phyloP scores from a whole-genome alignment of 2,888 invertebrate genomes.

The Onchidella celtica region DNA sequence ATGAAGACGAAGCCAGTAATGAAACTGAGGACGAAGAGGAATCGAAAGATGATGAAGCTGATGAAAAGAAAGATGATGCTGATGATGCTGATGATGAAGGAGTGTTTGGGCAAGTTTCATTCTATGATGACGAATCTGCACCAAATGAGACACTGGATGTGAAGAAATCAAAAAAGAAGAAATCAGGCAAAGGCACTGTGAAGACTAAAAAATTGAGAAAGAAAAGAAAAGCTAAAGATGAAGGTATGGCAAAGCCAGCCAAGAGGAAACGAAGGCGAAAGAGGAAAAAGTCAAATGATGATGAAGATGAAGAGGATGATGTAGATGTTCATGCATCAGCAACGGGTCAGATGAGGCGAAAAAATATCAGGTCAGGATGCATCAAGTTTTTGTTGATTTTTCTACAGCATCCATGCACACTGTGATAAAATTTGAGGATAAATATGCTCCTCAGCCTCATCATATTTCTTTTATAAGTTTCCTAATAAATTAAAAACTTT shows the following conservation, averaged over 20 bases:
- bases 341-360: constrained; percentile 60
- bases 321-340: constrained; percentile 50
- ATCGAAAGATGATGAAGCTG: constrained; percentile 49
- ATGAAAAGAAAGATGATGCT: constrained; percentile 23
- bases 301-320: constrained; percentile 61
- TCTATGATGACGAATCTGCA: constrained; percentile 46
- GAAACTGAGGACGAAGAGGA: constrained; percentile 56
- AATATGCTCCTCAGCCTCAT: too few relatives aligned
- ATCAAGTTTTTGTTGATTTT: too few relatives aligned
- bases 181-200: constrained; percentile 40
- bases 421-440: too few relatives aligned
- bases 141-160: constrained; percentile 29
- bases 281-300: constrained; percentile 48
- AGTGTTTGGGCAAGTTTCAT: constrained; percentile 49
- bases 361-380: constrained; percentile 69
- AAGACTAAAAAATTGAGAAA: constrained; percentile 52
- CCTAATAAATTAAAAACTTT: too few relatives aligned
- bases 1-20: constrained; percentile 47
- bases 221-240: constrained; percentile 59
- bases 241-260: constrained; percentile 37
- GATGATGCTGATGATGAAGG: constrained; percentile 41
- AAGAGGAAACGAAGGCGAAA: constrained; percentile 50
- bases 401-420: too few relatives aligned
- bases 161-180: constrained; percentile 40
- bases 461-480: too few relatives aligned